Conservation (phyloP, 2,888 invertebrate genomes). For the Rutpela maculata region DNA sequence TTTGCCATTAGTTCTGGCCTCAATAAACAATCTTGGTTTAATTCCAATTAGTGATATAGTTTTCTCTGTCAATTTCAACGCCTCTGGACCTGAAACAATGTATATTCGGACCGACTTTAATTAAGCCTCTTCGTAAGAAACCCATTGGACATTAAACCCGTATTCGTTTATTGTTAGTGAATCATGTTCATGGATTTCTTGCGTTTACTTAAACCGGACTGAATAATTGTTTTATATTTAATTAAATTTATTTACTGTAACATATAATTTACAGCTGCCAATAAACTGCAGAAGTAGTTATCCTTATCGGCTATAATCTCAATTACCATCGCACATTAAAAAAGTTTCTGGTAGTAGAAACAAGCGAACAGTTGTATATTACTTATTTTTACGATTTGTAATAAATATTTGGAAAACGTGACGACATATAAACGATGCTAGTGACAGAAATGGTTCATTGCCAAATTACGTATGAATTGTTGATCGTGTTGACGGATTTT, state of each 20-base stretch:
- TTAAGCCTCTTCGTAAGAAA: not conserved
- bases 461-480: slow-evolving; percentile 57
- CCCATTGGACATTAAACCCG: not conserved
- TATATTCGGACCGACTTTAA: not conserved
- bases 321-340: slow-evolving; percentile 33
- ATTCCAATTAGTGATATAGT: too few species aligned
- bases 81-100: too few species aligned
- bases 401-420: slow-evolving; percentile 47
- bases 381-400: slow-evolving; percentile 43
- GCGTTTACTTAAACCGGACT: slow-evolving; percentile 25
- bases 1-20: too few species aligned
- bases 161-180: not conserved
- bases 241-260: slow-evolving; percentile 33
- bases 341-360: slow-evolving; percentile 33
- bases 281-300: slow-evolving; percentile 42
- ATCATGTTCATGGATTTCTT: slow-evolving; percentile 11
- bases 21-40: too few species aligned
- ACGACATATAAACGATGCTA: slow-evolving; percentile 43
- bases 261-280: slow-evolving; percentile 36
- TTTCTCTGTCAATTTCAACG: too few species aligned
- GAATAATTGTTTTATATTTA: slow-evolving; percentile 38
- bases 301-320: slow-evolving; percentile 37
- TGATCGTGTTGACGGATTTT: slow-evolving; percentile 50
- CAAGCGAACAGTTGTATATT: slow-evolving; percentile 36
- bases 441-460: slow-evolving; percentile 55